Percentiles rank a stretch among this genome's conserved stretches.
phyloP scores from a whole-genome alignment of 2,888 invertebrate species.

The Entomobrya proxima region DNA sequence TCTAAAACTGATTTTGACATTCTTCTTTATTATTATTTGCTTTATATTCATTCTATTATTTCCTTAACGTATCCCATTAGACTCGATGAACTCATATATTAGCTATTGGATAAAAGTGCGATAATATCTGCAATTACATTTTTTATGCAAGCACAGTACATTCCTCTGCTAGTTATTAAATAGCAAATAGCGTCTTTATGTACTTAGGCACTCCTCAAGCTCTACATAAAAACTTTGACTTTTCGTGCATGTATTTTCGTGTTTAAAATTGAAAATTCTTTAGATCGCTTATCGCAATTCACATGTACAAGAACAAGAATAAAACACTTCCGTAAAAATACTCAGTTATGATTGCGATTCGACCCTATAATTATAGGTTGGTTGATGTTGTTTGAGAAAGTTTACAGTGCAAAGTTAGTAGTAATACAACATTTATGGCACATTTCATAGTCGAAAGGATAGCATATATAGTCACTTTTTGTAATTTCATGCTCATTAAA shows the following conservation, averaged over 20 bases:
- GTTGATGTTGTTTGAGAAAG: neutral
- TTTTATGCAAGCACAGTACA: no score
- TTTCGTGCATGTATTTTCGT: neutral
- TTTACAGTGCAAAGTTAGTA: neutral
- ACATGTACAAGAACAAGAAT: neutral
- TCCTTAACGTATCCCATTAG: no score
- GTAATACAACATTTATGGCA: neutral
- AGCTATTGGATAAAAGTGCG: no score
- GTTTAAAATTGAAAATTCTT: constrained; percentile 24
- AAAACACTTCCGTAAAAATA: constrained; percentile 26
- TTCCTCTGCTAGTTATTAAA: no score
- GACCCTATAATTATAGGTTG: constrained; percentile 17
- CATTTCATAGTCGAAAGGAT: no score
- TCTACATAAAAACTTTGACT: no score
- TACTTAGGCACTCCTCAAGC: no score
- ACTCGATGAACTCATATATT: no score
- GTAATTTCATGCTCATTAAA: constrained; percentile 33
- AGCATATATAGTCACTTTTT: neutral
- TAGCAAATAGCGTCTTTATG: no score
- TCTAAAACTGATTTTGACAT: no score
- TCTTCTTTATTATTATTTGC: neutral
- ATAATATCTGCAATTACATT: no score
- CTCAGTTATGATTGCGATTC: neutral
- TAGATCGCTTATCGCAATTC: neutral
- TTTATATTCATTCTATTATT: neutral